A percentile compares a stretch with the other conserved stretches of the same genome.
Conservation (phyloP, 53 echinoderm and acorn worm species). For the Holothuria leucospilota region DNA sequence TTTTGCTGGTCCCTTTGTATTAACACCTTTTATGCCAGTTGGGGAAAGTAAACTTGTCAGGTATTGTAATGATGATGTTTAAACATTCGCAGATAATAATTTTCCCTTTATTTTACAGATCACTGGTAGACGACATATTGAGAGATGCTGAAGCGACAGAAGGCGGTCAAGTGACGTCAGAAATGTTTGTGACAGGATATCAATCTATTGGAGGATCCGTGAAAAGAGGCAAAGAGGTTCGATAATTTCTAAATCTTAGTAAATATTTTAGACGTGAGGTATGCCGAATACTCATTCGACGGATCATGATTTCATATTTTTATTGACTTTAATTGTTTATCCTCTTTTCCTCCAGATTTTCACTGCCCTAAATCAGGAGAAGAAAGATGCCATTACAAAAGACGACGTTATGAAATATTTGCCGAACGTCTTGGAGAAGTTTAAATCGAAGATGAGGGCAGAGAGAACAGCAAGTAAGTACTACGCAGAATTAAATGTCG, state of each 20-base stretch:
- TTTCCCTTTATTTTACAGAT: no score
- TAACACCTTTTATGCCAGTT: no score
- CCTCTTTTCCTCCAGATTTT: background rate
- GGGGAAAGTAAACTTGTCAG: no score
- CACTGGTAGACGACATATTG: background rate
- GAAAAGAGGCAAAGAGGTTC: slow-evolving; percentile 61
- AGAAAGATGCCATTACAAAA: slow-evolving; percentile 8
- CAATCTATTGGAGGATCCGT: slow-evolving; percentile 54
- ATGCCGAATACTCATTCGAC: no score
- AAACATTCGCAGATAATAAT: no score
- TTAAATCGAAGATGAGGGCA: slow-evolving; percentile 14
- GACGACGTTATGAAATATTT: background rate
- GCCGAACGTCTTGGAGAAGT: background rate
- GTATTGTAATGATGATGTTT: no score
- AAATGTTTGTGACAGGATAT: slow-evolving; percentile 49
- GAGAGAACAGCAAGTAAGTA: no score
- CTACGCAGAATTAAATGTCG: no score
- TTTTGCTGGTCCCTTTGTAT: no score
- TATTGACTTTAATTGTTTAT: background rate
- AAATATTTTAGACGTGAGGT: background rate
- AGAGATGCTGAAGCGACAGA: slow-evolving; percentile 33
- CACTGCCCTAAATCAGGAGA: background rate
- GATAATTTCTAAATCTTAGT: background rate
- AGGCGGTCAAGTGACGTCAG: slow-evolving; percentile 31
- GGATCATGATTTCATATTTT: background rate